A percentile compares a stretch with the other conserved stretches of the same genome.
phyloP scores from a whole-genome alignment of 2,797 vertebrate species.

The Halcyon smyrnensis region DNA sequence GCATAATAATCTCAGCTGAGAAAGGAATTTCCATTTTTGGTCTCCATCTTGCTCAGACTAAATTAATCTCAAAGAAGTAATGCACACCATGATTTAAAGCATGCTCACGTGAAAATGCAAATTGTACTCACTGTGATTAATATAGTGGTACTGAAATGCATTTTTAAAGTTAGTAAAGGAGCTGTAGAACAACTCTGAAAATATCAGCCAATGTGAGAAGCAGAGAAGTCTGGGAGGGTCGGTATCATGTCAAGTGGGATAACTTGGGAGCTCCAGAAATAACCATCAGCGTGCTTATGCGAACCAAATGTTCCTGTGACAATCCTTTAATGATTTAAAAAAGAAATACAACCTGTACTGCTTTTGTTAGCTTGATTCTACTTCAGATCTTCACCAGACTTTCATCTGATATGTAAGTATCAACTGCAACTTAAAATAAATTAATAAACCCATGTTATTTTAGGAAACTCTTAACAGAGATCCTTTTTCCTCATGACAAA shows the following conservation, averaged over 20 bases:
- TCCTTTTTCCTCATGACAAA: background rate
- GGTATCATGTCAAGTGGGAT: background rate
- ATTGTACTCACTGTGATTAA: background rate
- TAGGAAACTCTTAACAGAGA: background rate
- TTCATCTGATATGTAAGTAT: background rate
- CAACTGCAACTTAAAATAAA: background rate
- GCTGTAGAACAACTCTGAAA: background rate
- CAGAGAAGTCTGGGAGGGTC: fast-evolving
- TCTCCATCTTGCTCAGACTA: background rate
- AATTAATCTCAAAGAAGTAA: background rate
- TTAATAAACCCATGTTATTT: background rate
- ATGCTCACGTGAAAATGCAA: background rate
- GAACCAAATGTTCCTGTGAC: background rate
- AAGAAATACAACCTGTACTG: background rate
- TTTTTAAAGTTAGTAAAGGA: background rate
- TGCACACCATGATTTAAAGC: background rate
- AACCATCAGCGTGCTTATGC: background rate
- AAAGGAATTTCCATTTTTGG: background rate
- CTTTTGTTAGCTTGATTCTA: background rate
- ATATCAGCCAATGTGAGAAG: background rate
- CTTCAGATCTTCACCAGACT: background rate
- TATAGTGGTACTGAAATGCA: background rate
- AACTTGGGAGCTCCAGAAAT: background rate
- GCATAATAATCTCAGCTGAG: background rate
- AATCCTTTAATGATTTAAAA: background rate